Conservation (phyloP, 2,888 invertebrate genomes). For the Cabera pusaria region DNA sequence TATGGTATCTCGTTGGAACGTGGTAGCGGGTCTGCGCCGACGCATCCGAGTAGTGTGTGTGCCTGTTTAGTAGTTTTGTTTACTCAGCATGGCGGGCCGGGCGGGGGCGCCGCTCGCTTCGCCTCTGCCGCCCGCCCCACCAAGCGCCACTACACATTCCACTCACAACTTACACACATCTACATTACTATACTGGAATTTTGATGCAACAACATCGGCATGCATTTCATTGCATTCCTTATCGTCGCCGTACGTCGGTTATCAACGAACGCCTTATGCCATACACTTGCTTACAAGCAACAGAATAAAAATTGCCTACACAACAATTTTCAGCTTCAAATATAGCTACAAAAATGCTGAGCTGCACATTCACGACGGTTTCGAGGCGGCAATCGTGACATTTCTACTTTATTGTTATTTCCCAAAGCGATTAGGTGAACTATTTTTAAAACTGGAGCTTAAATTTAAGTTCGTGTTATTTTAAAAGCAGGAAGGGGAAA, state of each 20-base stretch:
- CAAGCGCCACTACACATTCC: conserved; percentile 50
- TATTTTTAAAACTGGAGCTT: conserved; percentile 65
- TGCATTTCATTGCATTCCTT: conserved; percentile 33
- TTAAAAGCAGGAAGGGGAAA: conserved; percentile 73
- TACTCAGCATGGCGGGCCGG: conserved; percentile 64
- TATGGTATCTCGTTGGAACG: conserved; percentile 13
- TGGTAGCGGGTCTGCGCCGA: conserved; percentile 32
- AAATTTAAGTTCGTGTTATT: conserved; percentile 68
- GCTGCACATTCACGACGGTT: conserved; percentile 38
- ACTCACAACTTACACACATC: conserved; percentile 45
- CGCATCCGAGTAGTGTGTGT: conserved; percentile 53
- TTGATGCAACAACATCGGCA: conserved; percentile 34
- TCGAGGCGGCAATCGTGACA: conserved; percentile 56
- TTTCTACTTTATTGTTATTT: conserved; percentile 71
- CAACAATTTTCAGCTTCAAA: conserved; percentile 20
- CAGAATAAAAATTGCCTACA: conserved; percentile 18
- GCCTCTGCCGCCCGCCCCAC: conserved; percentile 31
- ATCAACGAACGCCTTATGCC: conserved; percentile 12
- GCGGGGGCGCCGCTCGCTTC: conserved; percentile 38
- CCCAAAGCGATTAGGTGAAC: conserved; percentile 60
- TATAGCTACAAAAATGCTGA: conserved; percentile 37
- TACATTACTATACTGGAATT: conserved; percentile 30
- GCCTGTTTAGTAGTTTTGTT: conserved; percentile 68
- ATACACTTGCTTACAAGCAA: conserved; percentile 4
- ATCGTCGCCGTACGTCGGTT: conserved; percentile 28